Base-by-base conservation (phyloP, 2,888 invertebrate species). In the Oscheius sp. region DNA sequence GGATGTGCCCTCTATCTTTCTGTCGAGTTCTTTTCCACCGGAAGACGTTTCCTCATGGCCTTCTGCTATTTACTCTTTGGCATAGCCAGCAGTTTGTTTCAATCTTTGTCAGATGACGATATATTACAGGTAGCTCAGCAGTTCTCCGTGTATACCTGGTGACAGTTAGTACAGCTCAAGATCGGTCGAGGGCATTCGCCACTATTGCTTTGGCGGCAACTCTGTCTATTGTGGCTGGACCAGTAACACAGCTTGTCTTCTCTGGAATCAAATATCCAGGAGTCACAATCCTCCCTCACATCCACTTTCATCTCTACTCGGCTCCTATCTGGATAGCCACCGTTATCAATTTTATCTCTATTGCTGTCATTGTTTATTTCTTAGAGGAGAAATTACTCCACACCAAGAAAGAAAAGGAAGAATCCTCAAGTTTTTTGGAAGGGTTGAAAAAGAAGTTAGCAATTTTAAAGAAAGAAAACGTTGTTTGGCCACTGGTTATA, bases 321-420 rank as follows among this genome's bases (percentile, higher is more conserved):
- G 76, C 78, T 9, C 74, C 75, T 5, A 69, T 77, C 12, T 75
- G 75, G 74, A 67, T 78, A n/a, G 75, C 75, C 26, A 68, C 73
- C 9, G 24, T 51, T 22, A 70, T 71, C 59, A 78, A 76, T 63
- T 73, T 78, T 64, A 38, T 73, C 44, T 75, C 74, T 20, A 62
- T 78, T 32, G 65, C 71, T 33, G 59, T 74, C 38, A 71, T 47
- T 22, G 56, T 30, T 36, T 41, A 33, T 12, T 30, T 62, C 14
- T 28, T 62, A 14, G 62, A 62, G 14, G 45, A 72, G 36, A 70
- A 71, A 22, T 17, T 50, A 3, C 44, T 71, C 9, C 17, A 30
- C 2, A 2, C 72, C 62, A 20, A 57, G 70, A n/a, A 71, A 73
- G 26, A 33, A 50, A 30, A 75, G 69, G 41, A 36, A 30, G 54